phyloP scores from a whole-genome alignment of 2,113 vertebrate genomes.

The Myanophis thanlyinensis region DNA sequence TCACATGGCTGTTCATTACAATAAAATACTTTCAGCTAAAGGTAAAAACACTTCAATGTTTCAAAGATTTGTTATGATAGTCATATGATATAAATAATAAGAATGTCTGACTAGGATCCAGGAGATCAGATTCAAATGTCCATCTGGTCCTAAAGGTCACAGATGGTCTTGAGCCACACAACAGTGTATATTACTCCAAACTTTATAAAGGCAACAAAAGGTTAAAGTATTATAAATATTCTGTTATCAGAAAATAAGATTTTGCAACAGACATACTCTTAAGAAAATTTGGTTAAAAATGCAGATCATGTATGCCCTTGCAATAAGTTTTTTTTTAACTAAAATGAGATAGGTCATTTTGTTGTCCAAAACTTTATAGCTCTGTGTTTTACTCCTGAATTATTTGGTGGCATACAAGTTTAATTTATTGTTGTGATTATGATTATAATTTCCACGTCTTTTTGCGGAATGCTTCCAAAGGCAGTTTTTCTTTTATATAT shows the following conservation, averaged over 20 bases:
- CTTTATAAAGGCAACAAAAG: neutral
- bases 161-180: neutral
- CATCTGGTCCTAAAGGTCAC: too few species aligned
- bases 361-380: neutral
- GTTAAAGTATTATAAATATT: neutral
- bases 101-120: neutral
- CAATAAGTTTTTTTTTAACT: neutral
- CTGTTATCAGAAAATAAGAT: neutral
- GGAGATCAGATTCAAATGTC: neutral
- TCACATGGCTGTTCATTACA: conserved; percentile 94
- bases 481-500: neutral
- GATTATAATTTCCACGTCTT: neutral
- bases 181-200: neutral
- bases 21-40: conserved; percentile 92
- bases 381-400: neutral
- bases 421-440: neutral
- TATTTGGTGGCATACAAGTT: neutral
- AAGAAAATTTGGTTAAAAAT: neutral
- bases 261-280: neutral
- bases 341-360: neutral
- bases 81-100: neutral
- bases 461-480: neutral
- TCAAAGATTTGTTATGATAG: neutral
- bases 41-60: conserved; percentile 73
- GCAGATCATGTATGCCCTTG: neutral